Evolutionary conservation across 2,113 vertebrate species (phyloP).

Genomic region (Neolamprologus hecqui): DNA sequence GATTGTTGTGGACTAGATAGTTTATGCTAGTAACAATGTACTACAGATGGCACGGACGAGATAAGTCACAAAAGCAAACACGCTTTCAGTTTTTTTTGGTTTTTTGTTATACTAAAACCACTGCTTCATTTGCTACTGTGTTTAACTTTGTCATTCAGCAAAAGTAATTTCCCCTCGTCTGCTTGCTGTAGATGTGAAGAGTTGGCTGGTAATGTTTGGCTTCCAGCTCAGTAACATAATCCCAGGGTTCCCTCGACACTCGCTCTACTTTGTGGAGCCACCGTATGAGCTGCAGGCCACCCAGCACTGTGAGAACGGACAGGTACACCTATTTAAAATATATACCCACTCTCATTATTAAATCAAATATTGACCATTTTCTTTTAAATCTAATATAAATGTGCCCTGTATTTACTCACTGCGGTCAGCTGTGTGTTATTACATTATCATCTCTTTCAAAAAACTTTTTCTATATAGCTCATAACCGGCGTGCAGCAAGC

Average conservation of each 20-base stretch:
- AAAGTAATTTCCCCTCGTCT: conserved; percentile 4
- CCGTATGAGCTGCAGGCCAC: conserved; percentile 89
- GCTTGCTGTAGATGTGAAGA: conserved; percentile 88
- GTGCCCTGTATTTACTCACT: background rate
- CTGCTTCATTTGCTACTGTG: background rate
- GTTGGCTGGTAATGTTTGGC: conserved; percentile 99
- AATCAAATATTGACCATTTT: background rate
- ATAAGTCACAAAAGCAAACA: background rate
- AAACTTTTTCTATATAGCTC: conserved; percentile 66
- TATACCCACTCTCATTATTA: background rate
- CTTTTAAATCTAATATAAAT: background rate
- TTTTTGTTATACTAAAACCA: background rate
- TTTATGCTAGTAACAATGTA: background rate
- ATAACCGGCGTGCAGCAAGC: conserved; percentile 95
- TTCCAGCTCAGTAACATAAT: conserved; percentile 99
- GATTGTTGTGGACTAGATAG: background rate
- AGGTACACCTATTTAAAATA: conserved; percentile 28
- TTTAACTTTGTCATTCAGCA: conserved; percentile 3
- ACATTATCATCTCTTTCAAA: background rate
- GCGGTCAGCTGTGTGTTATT: background rate
- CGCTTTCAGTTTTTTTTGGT: background rate
- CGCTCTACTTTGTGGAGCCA: conserved; percentile 93
- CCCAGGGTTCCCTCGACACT: conserved; percentile 93
- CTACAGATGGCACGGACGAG: background rate
- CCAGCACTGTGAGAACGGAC: conserved; percentile 92